Evolutionary conservation across 2,888 invertebrate species (phyloP).

Genomic region (Koerneria pararmatus): DNA sequence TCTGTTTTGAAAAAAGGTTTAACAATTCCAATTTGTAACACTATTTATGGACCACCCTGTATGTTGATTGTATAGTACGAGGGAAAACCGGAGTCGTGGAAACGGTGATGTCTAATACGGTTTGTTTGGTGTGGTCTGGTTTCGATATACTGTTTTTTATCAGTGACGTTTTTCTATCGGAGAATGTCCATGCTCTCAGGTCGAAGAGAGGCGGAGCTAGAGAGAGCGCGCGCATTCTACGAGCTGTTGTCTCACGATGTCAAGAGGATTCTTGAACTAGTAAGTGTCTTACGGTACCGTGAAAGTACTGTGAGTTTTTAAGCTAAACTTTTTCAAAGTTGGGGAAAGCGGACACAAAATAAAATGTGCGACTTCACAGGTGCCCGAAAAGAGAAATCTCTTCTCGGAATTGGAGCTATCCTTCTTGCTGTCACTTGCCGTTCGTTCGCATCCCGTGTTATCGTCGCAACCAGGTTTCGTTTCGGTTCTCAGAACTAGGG

Average conservation of each 20-base stretch:
- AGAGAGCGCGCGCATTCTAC: slow-evolving; percentile 32
- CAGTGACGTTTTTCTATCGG: too few relatives aligned
- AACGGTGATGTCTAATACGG: too few relatives aligned
- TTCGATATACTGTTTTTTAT: too few relatives aligned
- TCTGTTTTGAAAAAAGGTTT: too few relatives aligned
- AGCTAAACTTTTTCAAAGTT: not conserved
- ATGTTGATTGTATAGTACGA: too few relatives aligned
- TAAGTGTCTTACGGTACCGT: slow-evolving; percentile 66
- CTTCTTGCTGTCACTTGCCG: slow-evolving; percentile 69
- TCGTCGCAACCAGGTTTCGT: slow-evolving; percentile 59
- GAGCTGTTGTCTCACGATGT: slow-evolving; percentile 42
- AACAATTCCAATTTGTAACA: too few relatives aligned
- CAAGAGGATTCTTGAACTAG: slow-evolving; percentile 61
- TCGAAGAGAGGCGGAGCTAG: slow-evolving; percentile 19
- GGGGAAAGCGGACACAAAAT: not conserved
- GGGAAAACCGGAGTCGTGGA: too few relatives aligned
- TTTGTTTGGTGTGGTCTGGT: too few relatives aligned
- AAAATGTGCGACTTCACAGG: not conserved
- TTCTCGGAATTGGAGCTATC: slow-evolving; percentile 30
- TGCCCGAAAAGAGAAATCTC: not conserved
- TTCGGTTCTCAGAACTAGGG: too few relatives aligned
- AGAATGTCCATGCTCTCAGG: too few relatives aligned
- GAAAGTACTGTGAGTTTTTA: not conserved
- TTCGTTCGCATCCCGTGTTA: slow-evolving; percentile 67
- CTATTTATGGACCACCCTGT: too few relatives aligned